Evolutionary conservation across 2,888 invertebrate genomes (phyloP), one percentile per base, ranked within the genome.

Genomic region (Thelaira solivaga): DNA sequence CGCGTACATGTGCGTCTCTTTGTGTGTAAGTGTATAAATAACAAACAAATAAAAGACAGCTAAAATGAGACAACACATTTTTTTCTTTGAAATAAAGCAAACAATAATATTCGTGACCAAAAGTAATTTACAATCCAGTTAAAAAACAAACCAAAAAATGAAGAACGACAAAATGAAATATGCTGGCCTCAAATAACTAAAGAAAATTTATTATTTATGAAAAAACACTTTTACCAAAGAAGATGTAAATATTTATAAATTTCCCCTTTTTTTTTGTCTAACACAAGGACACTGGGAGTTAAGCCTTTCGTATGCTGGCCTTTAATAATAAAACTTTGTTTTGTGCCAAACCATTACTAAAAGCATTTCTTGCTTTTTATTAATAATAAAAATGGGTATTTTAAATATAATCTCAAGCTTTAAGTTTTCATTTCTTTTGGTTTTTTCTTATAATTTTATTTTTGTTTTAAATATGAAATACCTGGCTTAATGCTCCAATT

Each of bases 91-190:
- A 4, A 4, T n/a, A 45, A 61, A 31, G 34, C 34, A 45, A 10
- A 59, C 31, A 57, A 26, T 39, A 65, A 51, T n/a, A n/a, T 71
- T 59, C 62, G 69, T 36, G 59, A 49, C 47, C 43, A 61, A 34
- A 57, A 57, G 43, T 20, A 53, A 59, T 59, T 49, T 59, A 45
- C 59, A 29, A 76, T n/a, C 13, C 0, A 36, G 10, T 18, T 20
- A 2, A 4, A 10, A 11, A 11, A 24, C 16, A 36, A 49, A n/a
- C 34, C 0, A 4, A 11, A 36, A 36, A 36, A 49, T 22, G 2
- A 36, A 24, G 11, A 36, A n/a, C n/a, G n/a, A n/a, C n/a, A n/a
- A n/a, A n/a, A n/a, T n/a, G n/a, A n/a, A n/a, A n/a, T n/a, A n/a
- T n/a, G n/a, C n/a, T n/a, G n/a, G n/a, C n/a, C n/a, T n/a, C n/a